These are phyloP conservation scores for Vesta saturnalis DNA, from an alignment of 2,888 invertebrate species.

Conservation along the genomic window DNA sequence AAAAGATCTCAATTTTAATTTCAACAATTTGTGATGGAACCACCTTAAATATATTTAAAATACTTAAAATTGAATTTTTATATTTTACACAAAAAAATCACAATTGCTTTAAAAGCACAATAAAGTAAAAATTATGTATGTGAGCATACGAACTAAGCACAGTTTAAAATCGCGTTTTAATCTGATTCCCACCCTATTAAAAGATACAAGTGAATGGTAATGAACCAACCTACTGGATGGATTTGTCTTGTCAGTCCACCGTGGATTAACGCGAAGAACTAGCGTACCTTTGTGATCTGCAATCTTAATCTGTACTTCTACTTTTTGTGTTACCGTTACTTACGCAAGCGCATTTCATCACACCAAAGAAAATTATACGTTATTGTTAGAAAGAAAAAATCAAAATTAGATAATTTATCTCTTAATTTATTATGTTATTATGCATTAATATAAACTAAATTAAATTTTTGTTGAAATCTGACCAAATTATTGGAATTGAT, in stretches of 20 bases:
- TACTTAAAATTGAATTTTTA: not conserved
- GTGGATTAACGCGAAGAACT: slow-evolving; percentile 54
- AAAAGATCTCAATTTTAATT: not conserved
- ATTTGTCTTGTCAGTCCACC: slow-evolving; percentile 52
- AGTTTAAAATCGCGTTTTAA: slow-evolving; percentile 17
- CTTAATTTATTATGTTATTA: too few relatives aligned
- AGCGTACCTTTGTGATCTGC: slow-evolving; percentile 41
- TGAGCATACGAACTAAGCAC: not conserved
- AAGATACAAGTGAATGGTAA: slow-evolving; percentile 53
- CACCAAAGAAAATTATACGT: slow-evolving; percentile 20
- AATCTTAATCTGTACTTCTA: slow-evolving; percentile 38
- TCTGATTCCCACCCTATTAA: slow-evolving; percentile 52
- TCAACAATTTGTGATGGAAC: not conserved
- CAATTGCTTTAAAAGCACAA: not conserved
- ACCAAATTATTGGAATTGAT: too few relatives aligned
- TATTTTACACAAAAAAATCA: not conserved
- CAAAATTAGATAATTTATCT: not conserved
- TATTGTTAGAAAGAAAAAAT: slow-evolving; percentile 10
- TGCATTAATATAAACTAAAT: too few relatives aligned
- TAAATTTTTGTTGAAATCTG: too few relatives aligned
- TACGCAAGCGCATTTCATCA: slow-evolving; percentile 45
- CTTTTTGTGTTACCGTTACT: slow-evolving; percentile 38
- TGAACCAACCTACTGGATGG: slow-evolving; percentile 49
- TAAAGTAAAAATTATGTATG: not conserved
- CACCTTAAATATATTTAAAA: too few relatives aligned